These are phyloP conservation scores for Muscicapa adusta DNA, from an alignment of 2,113 vertebrate species.

Conservation along the genomic window DNA sequence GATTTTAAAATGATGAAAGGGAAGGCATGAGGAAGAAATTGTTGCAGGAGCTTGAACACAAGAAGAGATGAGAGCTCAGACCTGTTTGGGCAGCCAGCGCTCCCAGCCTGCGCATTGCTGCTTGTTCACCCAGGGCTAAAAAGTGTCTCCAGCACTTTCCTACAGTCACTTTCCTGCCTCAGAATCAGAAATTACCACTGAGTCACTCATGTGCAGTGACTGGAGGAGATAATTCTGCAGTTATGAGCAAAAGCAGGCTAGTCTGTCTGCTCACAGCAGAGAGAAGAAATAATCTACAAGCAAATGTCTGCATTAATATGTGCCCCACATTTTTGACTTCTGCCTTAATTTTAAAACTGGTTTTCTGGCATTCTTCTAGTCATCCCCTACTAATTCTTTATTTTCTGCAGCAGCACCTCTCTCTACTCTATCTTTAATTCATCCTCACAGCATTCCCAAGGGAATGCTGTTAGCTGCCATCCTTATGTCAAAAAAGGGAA, in stretches of 20 bases:
- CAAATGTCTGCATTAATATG: neutral
- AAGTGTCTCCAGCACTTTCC: neutral
- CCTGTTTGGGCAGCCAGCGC: fast-evolving
- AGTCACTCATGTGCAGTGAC: neutral
- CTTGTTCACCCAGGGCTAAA: neutral
- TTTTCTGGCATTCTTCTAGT: neutral
- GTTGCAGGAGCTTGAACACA: neutral
- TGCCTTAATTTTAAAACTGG: neutral
- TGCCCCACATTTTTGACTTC: neutral
- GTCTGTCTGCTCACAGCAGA: neutral
- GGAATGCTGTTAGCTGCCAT: neutral
- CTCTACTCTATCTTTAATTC: neutral
- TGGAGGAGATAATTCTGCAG: neutral
- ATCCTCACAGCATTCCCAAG: neutral
- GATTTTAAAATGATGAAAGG: neutral
- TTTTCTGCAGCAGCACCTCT: neutral
- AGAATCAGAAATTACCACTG: neutral
- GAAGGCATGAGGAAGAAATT: neutral
- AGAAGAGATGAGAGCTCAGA: neutral
- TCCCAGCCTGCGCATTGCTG: neutral
- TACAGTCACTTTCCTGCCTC: neutral
- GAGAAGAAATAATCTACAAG: neutral
- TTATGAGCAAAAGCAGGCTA: neutral
- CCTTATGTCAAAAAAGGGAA: neutral
- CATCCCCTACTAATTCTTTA: neutral